Conservation (phyloP, 1,140 invertebrate species). For the Anastatus disparis region DNA sequence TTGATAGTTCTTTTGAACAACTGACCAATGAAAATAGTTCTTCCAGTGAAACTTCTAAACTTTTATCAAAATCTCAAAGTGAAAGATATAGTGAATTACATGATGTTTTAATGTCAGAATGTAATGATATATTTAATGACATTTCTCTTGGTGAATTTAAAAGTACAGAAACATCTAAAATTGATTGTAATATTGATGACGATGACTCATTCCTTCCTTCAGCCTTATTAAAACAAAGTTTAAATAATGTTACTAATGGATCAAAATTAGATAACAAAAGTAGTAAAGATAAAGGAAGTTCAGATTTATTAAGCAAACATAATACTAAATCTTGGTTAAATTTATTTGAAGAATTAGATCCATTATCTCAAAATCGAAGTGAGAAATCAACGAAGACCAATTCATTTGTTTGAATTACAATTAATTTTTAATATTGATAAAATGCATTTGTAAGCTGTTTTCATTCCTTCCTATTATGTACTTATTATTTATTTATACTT, state of each 20-base stretch:
- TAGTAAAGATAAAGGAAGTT: slow-evolving; percentile 4
- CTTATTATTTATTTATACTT: no score
- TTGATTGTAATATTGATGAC: slow-evolving; percentile 70
- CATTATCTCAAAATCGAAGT: slow-evolving; percentile 13
- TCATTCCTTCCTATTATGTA: no score
- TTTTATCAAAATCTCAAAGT: neutral
- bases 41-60: neutral
- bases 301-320: neutral
- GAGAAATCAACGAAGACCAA: neutral
- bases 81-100: neutral
- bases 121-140: neutral
- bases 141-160: neutral
- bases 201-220: slow-evolving; percentile 62
- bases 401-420: neutral
- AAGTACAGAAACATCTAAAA: slow-evolving; percentile 49
- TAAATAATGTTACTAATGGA: slow-evolving; percentile 50
- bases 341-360: slow-evolving; percentile 19
- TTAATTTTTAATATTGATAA: slow-evolving; percentile 3
- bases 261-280: neutral
- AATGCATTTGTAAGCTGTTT: no score
- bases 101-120: neutral
- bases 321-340: neutral
- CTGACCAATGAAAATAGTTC: neutral
- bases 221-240: slow-evolving; percentile 62
- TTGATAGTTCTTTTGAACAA: no score